Conservation (phyloP, 1,140 invertebrate species). For the Portunus trituberculatus region DNA sequence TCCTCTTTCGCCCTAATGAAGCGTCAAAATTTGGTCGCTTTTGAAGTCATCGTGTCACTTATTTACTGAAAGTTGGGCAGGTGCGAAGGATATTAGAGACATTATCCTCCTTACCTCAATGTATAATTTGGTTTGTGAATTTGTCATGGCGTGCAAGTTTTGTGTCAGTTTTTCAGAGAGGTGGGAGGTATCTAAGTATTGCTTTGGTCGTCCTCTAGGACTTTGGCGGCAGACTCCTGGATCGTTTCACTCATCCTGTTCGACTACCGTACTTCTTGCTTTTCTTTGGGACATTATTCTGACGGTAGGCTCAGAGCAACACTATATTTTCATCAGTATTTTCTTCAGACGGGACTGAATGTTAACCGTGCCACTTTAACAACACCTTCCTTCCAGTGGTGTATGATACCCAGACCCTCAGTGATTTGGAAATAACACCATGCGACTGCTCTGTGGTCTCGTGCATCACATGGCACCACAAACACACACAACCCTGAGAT, state of each 20-base stretch:
- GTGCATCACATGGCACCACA: constrained; percentile 66
- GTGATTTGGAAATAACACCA: background rate
- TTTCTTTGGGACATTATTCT: constrained; percentile 67
- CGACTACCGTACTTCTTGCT: constrained; percentile 35
- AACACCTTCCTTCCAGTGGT: constrained; percentile 21
- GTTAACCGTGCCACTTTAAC: background rate
- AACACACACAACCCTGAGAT: constrained; percentile 76
- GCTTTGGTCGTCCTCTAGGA: background rate
- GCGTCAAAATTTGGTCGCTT: constrained; percentile 46
- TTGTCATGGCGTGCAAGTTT: background rate
- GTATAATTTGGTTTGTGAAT: background rate
- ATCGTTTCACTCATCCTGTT: background rate
- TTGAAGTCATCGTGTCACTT: constrained; percentile 48
- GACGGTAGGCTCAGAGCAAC: constrained; percentile 44
- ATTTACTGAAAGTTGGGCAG: background rate
- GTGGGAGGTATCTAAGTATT: background rate
- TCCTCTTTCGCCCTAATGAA: constrained; percentile 29
- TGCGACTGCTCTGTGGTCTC: constrained; percentile 7
- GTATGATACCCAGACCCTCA: background rate
- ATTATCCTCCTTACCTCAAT: too few relatives aligned
- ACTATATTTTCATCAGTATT: constrained; percentile 27
- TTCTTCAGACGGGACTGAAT: background rate
- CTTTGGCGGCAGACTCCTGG: background rate
- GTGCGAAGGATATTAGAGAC: too few relatives aligned
- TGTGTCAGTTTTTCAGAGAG: background rate